Evolutionary conservation across 2,888 invertebrate species (phyloP), one percentile per base, ranked within the genome.

Genomic region (Lysandra coridon): DNA sequence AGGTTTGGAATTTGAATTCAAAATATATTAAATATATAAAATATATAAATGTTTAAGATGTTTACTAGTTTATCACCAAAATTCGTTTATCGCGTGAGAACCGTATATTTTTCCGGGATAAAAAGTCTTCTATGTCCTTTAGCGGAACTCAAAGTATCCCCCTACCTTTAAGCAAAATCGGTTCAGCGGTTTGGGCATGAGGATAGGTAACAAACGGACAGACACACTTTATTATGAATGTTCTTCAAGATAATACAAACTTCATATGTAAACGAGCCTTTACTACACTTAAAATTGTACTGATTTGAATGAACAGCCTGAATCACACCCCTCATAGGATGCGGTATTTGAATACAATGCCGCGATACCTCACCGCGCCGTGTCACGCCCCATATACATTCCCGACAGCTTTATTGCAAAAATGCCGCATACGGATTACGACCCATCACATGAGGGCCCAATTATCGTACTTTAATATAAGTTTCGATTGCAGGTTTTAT

Each of bases 311-410:
- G 69, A 49, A 78, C 81, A 75, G 80, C 80, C 79, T 64, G 81
- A 76, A 80, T 81, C 80, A 79, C 82, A 80, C 82, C 81, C 81
- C 53, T 78, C 78, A 76, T 80, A 78, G 80, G 91, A 88, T 87
- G 85, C 83, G 82, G 85, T 85, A 94, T 94, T 94, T 93, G 91
- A 94, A 94, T 94, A 94, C 94, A 94, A 94, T 94, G 87, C 90
- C 82, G 88, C 92, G 90, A 92, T 92, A 91, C 87, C 91, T 92
- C 93, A 92, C 88, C 89, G 90, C 90, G 91, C 91, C 91, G 91
- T 92, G 89, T 94, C 93, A 94, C 92, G 90, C 91, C 90, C 88
- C 87, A 33, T 69, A 37, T 17, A 37, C 69, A 69, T 69, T 33
- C 69, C 14, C 33, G 69, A 69, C 69, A 69, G 69, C 14, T 69